These are phyloP conservation scores for Erythrocebus patas DNA, from an alignment of 2,113 vertebrate species.

Conservation along the genomic window DNA sequence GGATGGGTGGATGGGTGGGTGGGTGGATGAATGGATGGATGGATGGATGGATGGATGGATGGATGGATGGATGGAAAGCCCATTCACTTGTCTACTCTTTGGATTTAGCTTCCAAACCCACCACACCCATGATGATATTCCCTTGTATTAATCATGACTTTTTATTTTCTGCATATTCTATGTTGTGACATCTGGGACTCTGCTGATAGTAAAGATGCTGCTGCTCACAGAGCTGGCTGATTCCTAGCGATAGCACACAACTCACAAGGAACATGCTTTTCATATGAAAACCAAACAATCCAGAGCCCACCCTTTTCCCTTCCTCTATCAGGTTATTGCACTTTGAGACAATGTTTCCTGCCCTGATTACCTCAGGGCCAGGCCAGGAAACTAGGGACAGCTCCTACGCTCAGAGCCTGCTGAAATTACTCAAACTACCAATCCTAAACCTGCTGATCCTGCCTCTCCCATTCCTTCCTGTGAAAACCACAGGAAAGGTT, in stretches of 20 bases:
- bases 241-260: not conserved
- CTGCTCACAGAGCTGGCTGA: not conserved
- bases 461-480: not conserved
- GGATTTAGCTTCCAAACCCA: not conserved
- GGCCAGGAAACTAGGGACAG: not conserved
- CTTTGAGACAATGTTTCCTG: not conserved
- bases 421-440: not conserved
- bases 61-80: not conserved
- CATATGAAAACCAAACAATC: not conserved
- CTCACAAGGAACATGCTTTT: not conserved
- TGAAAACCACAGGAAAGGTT: not conserved
- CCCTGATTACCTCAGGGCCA: not conserved
- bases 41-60: too few species aligned
- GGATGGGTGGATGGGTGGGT: accelerated
- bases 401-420: not conserved
- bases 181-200: not conserved
- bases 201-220: not conserved
- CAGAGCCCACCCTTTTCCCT: not conserved
- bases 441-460: not conserved
- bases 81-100: not conserved
- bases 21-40: accelerated
- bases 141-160: not conserved
- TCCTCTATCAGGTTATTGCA: not conserved
- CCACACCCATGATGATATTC: not conserved
- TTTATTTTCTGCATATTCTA: not conserved